Evolutionary conservation across 2,113 vertebrate genomes (phyloP).

Genomic region (Noctilio leporinus): DNA sequence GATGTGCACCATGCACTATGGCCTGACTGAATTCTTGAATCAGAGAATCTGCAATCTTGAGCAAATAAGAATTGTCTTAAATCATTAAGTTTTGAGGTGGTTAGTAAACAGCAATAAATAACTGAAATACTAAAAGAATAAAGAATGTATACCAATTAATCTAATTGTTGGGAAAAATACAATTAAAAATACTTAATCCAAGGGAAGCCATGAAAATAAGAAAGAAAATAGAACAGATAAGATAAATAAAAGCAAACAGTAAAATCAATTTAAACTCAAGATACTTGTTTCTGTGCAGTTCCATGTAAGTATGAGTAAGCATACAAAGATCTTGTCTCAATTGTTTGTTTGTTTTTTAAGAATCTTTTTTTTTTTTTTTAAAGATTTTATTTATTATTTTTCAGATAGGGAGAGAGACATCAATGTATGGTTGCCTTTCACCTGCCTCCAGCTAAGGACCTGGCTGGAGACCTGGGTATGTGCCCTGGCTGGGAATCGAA

Average conservation of each 20-base stretch:
- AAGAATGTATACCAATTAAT: not conserved
- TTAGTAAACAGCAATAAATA: not conserved
- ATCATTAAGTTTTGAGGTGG: not conserved
- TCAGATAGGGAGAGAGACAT: too few species aligned
- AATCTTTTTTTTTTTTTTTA: too few species aligned
- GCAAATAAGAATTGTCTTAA: not conserved
- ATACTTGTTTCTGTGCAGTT: not conserved
- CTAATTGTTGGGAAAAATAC: not conserved
- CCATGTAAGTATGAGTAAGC: not conserved
- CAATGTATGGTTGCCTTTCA: too few species aligned
- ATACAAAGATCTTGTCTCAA: not conserved
- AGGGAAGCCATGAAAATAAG: not conserved
- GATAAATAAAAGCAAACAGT: conserved; percentile 1
- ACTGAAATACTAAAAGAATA: not conserved
- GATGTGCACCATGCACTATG: not conserved
- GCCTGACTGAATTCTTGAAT: not conserved
- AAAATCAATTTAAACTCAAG: conserved; percentile 3
- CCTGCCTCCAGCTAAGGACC: too few species aligned
- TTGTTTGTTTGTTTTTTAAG: too few species aligned
- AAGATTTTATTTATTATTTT: too few species aligned
- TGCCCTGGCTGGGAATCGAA: too few species aligned
- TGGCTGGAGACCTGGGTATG: too few species aligned
- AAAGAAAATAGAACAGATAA: not conserved
- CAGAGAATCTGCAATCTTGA: not conserved
- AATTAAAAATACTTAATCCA: not conserved